Conservation (phyloP, 2,888 invertebrate genomes). For the Tenthredo distinguenda region DNA sequence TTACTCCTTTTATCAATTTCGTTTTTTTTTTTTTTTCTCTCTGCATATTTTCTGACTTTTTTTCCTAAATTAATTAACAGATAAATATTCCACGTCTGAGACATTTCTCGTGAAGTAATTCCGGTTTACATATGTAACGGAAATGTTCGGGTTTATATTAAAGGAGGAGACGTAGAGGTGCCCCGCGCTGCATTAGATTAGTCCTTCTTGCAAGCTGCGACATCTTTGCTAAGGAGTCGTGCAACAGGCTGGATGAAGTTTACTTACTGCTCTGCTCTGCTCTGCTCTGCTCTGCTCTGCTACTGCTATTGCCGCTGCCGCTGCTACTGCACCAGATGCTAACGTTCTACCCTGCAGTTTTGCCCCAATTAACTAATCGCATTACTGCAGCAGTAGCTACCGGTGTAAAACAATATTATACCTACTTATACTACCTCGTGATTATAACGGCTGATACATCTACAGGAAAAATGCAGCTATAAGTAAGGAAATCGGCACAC, state of each 20-base stretch:
- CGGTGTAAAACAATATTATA: slow-evolving; percentile 15
- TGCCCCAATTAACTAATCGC: slow-evolving; percentile 42
- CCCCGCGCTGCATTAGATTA: slow-evolving; percentile 16
- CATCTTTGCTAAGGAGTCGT: slow-evolving; percentile 26
- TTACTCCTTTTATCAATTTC: background rate
- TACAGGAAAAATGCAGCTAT: background rate
- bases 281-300: background rate
- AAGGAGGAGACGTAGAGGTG: background rate
- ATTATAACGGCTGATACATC: background rate
- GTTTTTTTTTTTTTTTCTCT: background rate
- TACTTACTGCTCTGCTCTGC: background rate
- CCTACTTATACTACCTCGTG: background rate
- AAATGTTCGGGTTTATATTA: slow-evolving; percentile 37
- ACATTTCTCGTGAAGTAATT: background rate
- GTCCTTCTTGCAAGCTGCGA: slow-evolving; percentile 37
- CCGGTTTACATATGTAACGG: background rate
- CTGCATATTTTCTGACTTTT: background rate
- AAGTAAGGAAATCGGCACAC: background rate
- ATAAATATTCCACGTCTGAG: background rate
- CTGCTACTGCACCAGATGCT: slow-evolving; percentile 3
- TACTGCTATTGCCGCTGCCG: background rate
- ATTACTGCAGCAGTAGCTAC: background rate
- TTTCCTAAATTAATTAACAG: background rate
- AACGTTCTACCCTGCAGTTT: slow-evolving; percentile 7
- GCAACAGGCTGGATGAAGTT: slow-evolving; percentile 47